Conservation (phyloP, 2,113 vertebrate species). For the Nycticorax nycticorax region DNA sequence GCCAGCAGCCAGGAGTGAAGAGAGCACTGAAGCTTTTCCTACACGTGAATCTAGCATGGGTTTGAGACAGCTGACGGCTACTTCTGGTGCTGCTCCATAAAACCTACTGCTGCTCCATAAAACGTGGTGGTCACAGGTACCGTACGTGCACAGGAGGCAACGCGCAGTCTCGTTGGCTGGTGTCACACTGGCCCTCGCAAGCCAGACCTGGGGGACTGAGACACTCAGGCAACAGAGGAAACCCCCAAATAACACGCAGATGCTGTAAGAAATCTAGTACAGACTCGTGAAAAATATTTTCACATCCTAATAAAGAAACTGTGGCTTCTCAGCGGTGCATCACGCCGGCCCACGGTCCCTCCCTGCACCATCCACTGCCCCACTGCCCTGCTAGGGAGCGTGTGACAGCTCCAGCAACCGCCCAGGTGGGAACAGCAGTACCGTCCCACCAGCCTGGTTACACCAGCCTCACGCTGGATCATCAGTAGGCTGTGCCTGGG, state of each 20-base stretch:
- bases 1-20: background rate
- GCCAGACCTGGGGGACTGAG: background rate
- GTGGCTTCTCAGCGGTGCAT: background rate
- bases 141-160: background rate
- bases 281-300: background rate
- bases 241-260: background rate
- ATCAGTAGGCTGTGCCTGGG: background rate
- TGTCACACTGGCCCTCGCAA: background rate
- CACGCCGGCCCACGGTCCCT: background rate
- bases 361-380: background rate
- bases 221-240: background rate
- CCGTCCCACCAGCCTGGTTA: background rate
- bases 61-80: background rate
- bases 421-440: background rate
- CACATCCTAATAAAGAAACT: background rate
- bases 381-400: rapidly evolving
- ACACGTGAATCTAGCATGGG: background rate
- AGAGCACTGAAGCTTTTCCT: background rate
- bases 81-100: background rate
- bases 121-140: background rate
- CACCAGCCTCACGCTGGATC: background rate
- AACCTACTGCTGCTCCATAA: background rate
- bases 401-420: background rate
- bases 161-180: background rate
- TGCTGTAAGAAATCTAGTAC: background rate